Percentiles rank a stretch among this genome's conserved stretches.
Evolutionary conservation across 2,888 invertebrate species (phyloP).

Genomic region (Lepidocyrtoides sp.): DNA sequence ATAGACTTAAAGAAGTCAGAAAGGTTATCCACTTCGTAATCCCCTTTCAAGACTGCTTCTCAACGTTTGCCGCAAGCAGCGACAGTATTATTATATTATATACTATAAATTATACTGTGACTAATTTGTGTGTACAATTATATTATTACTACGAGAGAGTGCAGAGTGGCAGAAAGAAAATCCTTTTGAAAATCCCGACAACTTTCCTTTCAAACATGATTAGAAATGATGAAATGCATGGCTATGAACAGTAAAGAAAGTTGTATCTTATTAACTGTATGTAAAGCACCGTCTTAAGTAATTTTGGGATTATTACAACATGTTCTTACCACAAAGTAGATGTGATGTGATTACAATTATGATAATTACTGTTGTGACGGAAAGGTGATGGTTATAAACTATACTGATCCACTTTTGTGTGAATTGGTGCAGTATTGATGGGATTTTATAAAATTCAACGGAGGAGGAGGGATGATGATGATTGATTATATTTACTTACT

Average conservation of each 20-base stretch:
- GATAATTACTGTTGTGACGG: constrained; percentile 49
- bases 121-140: constrained; percentile 53
- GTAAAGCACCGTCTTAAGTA: not conserved
- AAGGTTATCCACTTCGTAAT: constrained; percentile 50
- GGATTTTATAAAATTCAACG: not conserved
- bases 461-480: not conserved
- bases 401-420: not conserved
- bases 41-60: not conserved
- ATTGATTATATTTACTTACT: not conserved
- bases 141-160: constrained; percentile 18
- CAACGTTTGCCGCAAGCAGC: not conserved
- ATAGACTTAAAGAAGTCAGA: constrained; percentile 46
- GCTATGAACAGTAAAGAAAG: constrained; percentile 6
- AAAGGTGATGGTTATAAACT: constrained; percentile 2
- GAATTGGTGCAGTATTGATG: not conserved
- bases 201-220: constrained; percentile 51
- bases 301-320: not conserved
- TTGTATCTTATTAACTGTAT: not conserved
- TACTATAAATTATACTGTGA: constrained; percentile 21
- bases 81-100: not conserved
- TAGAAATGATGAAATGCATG: constrained; percentile 33
- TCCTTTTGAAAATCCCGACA: constrained; percentile 73
- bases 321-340: not conserved
- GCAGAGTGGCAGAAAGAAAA: constrained; percentile 37
- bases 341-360: constrained; percentile 63